A percentile compares a stretch with the other conserved stretches of the same genome.
Evolutionary conservation across 2,888 invertebrate genomes (phyloP).

Genomic region (Xiphydria camelus): DNA sequence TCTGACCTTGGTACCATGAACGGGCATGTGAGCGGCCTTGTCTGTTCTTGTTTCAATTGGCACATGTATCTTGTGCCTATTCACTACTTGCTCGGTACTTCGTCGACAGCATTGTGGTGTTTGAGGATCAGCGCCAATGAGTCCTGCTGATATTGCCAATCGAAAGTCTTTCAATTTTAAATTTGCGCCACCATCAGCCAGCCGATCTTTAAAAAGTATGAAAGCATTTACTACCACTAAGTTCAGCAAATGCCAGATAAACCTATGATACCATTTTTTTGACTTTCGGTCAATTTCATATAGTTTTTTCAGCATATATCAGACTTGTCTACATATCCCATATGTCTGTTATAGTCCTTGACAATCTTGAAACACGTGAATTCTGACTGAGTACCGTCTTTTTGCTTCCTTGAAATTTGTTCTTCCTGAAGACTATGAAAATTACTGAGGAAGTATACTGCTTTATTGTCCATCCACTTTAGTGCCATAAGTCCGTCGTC

Average conservation of each 20-base stretch:
- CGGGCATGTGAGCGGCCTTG: too few species aligned
- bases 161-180: slow-evolving; percentile 19
- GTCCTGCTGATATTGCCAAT: slow-evolving; percentile 14
- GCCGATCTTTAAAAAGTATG: slow-evolving; percentile 20
- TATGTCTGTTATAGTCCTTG: too few species aligned
- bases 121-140: slow-evolving; percentile 17
- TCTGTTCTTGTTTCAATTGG: slow-evolving; percentile 3
- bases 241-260: slow-evolving; percentile 40
- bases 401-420: slow-evolving; percentile 30
- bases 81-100: not conserved
- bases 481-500: too few species aligned
- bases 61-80: not conserved
- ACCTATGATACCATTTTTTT: slow-evolving; percentile 42
- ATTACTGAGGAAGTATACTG: slow-evolving; percentile 28
- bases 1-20: too few species aligned
- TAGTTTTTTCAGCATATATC: slow-evolving; percentile 32
- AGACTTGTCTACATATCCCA: slow-evolving; percentile 39
- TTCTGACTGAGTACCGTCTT: slow-evolving; percentile 27
- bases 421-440: too few species aligned
- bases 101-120: not conserved
- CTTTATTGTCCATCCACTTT: slow-evolving; percentile 35
- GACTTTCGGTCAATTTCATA: slow-evolving; percentile 36
- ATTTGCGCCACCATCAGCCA: slow-evolving; percentile 10
- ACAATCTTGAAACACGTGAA: too few species aligned
- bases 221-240: slow-evolving; percentile 31